Evolutionary conservation across 2,888 invertebrate genomes (phyloP).

Genomic region (Melinaea marsaeus): DNA sequence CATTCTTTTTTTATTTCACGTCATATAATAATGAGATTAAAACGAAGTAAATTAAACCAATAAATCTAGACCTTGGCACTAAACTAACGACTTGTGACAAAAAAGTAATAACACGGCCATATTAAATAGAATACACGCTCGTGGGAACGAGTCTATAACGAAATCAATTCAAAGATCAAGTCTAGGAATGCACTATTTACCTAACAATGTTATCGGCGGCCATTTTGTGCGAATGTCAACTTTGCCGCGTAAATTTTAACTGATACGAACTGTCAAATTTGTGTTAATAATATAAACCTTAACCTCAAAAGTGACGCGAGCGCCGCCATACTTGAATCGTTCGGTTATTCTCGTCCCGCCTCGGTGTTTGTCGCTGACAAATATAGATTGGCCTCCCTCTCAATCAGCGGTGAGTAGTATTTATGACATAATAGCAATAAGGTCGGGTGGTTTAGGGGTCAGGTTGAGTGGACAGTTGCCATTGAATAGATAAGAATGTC

Average conservation of each 20-base stretch:
- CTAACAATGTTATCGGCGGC: neutral
- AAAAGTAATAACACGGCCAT: slow-evolving; percentile 44
- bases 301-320: slow-evolving; percentile 74
- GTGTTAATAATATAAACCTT: slow-evolving; percentile 62
- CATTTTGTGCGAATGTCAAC: slow-evolving; percentile 40
- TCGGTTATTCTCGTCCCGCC: slow-evolving; percentile 55
- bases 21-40: neutral
- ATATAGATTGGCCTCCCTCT: slow-evolving; percentile 40
- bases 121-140: slow-evolving; percentile 54
- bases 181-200: slow-evolving; percentile 55
- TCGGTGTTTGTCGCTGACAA: slow-evolving; percentile 46
- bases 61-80: slow-evolving; percentile 32
- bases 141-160: slow-evolving; percentile 46
- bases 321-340: slow-evolving; percentile 61
- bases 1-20: neutral
- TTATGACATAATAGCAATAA: slow-evolving; percentile 32
- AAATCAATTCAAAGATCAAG: slow-evolving; percentile 75
- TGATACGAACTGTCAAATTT: neutral
- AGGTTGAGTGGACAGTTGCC: slow-evolving; percentile 51
- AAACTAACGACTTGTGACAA: slow-evolving; percentile 35
- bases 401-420: slow-evolving; percentile 29
- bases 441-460: slow-evolving; percentile 39
- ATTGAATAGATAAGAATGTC: slow-evolving; percentile 58
- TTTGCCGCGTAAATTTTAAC: slow-evolving; percentile 26
- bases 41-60: neutral